phyloP scores from a whole-genome alignment of 2,113 vertebrate species.

The Motacilla tschutschensis region DNA sequence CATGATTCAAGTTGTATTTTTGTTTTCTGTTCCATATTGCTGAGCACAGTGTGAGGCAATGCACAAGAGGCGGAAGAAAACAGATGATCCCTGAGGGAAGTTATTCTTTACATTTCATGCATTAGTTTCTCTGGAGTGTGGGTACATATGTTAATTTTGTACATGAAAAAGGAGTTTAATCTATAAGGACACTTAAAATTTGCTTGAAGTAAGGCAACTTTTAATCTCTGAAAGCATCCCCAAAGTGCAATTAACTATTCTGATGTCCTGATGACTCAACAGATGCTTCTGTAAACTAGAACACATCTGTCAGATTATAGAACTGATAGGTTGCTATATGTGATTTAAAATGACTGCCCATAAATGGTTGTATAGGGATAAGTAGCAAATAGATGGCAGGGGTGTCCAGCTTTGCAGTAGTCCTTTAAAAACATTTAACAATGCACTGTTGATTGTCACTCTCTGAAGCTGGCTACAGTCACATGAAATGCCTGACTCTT shows the following conservation, averaged over 20 bases:
- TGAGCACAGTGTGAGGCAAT: background rate
- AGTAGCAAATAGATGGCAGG: background rate
- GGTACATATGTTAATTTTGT: conserved; percentile 9
- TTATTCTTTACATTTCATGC: background rate
- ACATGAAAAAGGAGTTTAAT: background rate
- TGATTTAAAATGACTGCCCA: background rate
- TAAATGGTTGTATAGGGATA: background rate
- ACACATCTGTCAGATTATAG: conserved; percentile 26
- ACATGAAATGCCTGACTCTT: background rate
- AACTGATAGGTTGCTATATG: background rate
- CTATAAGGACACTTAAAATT: conserved; percentile 32
- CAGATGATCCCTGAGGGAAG: conserved; percentile 3
- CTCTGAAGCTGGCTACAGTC: background rate
- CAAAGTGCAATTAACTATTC: conserved; percentile 34
- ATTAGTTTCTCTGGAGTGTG: background rate
- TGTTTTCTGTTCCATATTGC: background rate
- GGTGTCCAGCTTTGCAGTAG: background rate
- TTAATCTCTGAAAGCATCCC: conserved; percentile 36
- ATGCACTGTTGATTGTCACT: background rate
- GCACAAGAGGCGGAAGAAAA: background rate
- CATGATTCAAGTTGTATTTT: background rate
- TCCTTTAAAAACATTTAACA: background rate
- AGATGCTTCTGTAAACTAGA: conserved; percentile 37
- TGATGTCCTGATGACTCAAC: conserved; percentile 50
- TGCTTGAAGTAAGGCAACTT: conserved; percentile 32